Percentiles rank a stretch among this genome's conserved stretches.
These are phyloP conservation scores for Calameuta pallipes DNA, from an alignment of 2,888 invertebrate genomes.

Conservation along the genomic window DNA sequence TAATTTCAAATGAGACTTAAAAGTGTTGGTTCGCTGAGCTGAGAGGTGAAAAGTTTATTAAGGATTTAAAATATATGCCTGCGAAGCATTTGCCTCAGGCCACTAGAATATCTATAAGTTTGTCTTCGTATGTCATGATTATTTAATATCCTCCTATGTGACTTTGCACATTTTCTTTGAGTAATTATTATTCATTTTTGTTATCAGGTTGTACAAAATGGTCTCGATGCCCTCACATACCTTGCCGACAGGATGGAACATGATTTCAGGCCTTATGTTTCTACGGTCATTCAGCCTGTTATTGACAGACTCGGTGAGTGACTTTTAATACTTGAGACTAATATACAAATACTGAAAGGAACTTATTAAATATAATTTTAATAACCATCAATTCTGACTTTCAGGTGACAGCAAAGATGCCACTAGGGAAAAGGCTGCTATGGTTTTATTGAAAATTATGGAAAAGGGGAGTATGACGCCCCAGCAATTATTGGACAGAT, in stretches of 20 bases:
- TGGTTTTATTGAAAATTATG: slow-evolving; percentile 78
- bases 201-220: slow-evolving; percentile 89
- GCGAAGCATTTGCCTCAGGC: background rate
- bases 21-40: background rate
- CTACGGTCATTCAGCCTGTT: slow-evolving; percentile 83
- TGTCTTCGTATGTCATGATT: background rate
- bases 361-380: background rate
- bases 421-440: slow-evolving; percentile 80
- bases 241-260: slow-evolving; percentile 87
- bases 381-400: slow-evolving; percentile 14
- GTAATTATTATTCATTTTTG: background rate
- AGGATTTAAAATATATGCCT: background rate
- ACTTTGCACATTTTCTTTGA: background rate
- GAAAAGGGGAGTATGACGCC: slow-evolving; percentile 77
- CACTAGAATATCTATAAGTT: background rate
- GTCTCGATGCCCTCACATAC: slow-evolving; percentile 87
- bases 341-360: background rate
- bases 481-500: slow-evolving; percentile 79
- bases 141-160: background rate
- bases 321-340: slow-evolving; percentile 27
- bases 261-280: slow-evolving; percentile 88
- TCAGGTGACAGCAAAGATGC: slow-evolving; percentile 74
- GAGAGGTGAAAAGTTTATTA: background rate
- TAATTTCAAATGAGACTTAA: background rate
- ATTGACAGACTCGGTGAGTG: slow-evolving; percentile 79